Conservation (phyloP, 2,888 invertebrate genomes). For the Leptothorax acervorum region DNA sequence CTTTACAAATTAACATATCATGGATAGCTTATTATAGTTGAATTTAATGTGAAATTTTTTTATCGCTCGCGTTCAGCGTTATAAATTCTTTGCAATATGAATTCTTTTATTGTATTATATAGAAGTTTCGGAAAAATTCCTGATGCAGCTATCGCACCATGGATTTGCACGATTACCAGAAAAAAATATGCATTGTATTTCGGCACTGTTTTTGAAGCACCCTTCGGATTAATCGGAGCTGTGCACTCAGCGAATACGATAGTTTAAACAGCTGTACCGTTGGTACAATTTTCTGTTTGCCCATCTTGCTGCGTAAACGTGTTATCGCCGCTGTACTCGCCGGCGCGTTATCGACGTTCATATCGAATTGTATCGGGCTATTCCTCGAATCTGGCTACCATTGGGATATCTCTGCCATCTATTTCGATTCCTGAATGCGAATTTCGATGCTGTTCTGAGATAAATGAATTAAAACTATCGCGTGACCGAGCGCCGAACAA, state of each 20-base stretch:
- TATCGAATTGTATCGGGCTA: conserved; percentile 16
- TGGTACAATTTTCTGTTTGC: conserved; percentile 61
- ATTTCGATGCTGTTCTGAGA: background rate
- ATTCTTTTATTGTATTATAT: background rate
- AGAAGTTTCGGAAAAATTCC: conserved; percentile 17
- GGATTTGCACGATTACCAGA: conserved; percentile 4
- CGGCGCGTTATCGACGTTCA: conserved; percentile 57
- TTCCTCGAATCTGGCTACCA: conserved; percentile 9
- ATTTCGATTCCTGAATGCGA: conserved; percentile 5
- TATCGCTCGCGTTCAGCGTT: background rate
- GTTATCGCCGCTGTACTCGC: conserved; percentile 49
- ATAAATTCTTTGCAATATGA: background rate
- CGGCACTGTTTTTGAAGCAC: conserved; percentile 21
- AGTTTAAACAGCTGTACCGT: conserved; percentile 68
- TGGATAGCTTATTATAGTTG: background rate
- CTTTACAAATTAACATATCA: background rate
- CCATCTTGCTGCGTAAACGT: conserved; percentile 55
- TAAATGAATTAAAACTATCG: conserved; percentile 37
- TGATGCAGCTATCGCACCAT: background rate
- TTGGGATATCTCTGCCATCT: background rate
- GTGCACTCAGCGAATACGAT: conserved; percentile 36
- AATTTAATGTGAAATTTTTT: background rate
- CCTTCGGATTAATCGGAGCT: conserved; percentile 22
- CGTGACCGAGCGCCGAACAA: conserved; percentile 16
- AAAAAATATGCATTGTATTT: conserved; percentile 14